A percentile compares a stretch with the other conserved stretches of the same genome.
These are phyloP conservation scores for Crocodylus rhombifer DNA, from an alignment of 2,797 vertebrate genomes.

Conservation along the genomic window DNA sequence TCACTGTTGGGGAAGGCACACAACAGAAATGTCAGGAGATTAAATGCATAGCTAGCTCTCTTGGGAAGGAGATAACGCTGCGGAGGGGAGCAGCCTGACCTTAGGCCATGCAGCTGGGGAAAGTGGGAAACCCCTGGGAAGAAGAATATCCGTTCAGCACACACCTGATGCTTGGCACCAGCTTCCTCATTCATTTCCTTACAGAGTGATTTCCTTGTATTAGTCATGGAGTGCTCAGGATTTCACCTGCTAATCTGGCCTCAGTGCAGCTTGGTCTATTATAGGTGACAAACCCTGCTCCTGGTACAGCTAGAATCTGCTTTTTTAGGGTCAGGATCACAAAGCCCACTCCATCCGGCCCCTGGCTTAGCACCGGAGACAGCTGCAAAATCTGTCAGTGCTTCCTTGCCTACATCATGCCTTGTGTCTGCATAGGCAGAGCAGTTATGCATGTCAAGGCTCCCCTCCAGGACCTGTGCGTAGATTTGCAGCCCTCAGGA, in stretches of 20 bases:
- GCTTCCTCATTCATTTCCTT: neutral
- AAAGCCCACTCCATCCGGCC: neutral
- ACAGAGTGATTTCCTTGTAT: neutral
- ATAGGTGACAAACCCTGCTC: neutral
- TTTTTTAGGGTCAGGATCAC: neutral
- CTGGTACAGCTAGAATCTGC: neutral
- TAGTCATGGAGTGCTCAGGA: neutral
- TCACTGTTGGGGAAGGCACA: constrained; percentile 83
- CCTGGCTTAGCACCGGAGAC: neutral
- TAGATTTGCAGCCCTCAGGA: neutral
- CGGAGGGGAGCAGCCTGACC: neutral
- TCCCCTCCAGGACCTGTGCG: neutral
- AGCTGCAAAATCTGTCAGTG: neutral
- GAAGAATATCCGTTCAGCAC: neutral
- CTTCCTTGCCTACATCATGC: neutral
- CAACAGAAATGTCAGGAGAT: neutral
- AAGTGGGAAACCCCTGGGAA: neutral
- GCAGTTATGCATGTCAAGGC: neutral
- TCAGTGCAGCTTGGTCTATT: neutral
- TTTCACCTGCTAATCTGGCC: neutral
- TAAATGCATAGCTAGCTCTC: neutral
- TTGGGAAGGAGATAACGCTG: neutral
- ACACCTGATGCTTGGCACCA: neutral
- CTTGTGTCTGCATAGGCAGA: neutral
- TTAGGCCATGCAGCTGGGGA: neutral